Base-by-base conservation (phyloP, 2,888 invertebrate genomes). In the Oligia latruncula region DNA sequence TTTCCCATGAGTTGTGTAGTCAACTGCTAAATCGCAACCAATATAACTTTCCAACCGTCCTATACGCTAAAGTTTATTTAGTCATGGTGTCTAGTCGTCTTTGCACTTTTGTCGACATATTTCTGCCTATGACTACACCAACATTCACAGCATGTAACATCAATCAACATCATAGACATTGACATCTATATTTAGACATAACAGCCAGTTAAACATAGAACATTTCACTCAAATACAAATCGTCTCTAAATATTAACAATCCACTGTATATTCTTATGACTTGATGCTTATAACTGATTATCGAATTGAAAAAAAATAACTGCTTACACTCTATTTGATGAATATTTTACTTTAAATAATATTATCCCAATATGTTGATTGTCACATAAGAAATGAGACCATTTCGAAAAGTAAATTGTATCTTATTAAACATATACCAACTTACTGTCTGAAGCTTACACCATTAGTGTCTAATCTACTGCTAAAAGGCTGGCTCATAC, bases 401-500 rank as follows among this genome's bases (percentile, higher is more conserved):
- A 85, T 82, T 85, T 83, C 75, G 88, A 87, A 83, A 83, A 77
- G 62, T 82, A 88, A 85, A 86, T 77, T 77, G 46, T 60, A 82
- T 84, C 77, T 77, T 87, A 81, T 77, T 78, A 82, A 80, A 88
- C 65, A 77, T 81, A 79, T 74, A 79, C 71, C 72, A 82, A 80
- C 64, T 83, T 71, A 74, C 43, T 55, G 71, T 71, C 72, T 83
- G 80, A 81, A 84, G 82, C 81, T 82, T 71, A 86, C 70, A 66
- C 17, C 66, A 75, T 66, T 78, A 76, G 76, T 74, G 71, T 81
- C 77, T 88, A 68, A 66, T 84, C 85, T 86, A 90, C 81, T 62
- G 78, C 89, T 90, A 91, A 89, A 90, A 91, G 90, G 92, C 91
- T 91, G 90, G 87, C 91, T 92, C 93, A 91, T 82, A 89, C 86